Conservation (phyloP, 2,888 invertebrate species). For the Lepeophtheirus nordmannii region DNA sequence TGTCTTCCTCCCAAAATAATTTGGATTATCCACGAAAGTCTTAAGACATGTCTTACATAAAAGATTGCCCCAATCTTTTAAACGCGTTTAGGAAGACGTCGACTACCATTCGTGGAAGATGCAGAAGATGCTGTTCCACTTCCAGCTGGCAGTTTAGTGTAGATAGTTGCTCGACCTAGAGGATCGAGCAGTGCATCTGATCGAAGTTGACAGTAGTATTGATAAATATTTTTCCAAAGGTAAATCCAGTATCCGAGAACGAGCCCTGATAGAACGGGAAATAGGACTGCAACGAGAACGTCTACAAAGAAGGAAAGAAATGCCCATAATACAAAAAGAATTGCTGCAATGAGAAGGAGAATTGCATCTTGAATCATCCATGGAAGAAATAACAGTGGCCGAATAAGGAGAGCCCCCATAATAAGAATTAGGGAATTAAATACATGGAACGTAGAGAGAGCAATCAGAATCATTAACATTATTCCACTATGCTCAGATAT, state of each 20-base stretch:
- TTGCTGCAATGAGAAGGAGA: neutral
- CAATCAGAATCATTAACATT: slow-evolving; percentile 11
- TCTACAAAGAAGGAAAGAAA: slow-evolving; percentile 20
- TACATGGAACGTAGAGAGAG: slow-evolving; percentile 14
- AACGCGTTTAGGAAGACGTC: neutral
- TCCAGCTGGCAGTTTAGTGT: slow-evolving; percentile 1
- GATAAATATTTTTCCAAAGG: slow-evolving; percentile 17
- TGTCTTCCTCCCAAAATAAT: too few species aligned
- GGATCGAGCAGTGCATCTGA: neutral
- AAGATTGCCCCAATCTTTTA: neutral
- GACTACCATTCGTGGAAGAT: slow-evolving; percentile 1
- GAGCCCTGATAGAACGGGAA: slow-evolving; percentile 16
- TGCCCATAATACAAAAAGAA: slow-evolving; percentile 17
- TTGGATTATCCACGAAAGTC: too few species aligned
- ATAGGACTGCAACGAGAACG: slow-evolving; percentile 19
- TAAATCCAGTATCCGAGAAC: slow-evolving; percentile 18
- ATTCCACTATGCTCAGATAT: slow-evolving; percentile 12
- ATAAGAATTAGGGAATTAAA: slow-evolving; percentile 9
- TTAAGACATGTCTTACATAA: too few species aligned
- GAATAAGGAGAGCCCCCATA: slow-evolving; percentile 10
- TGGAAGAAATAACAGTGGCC: slow-evolving; percentile 4
- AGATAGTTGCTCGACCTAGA: neutral
- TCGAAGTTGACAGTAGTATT: neutral
- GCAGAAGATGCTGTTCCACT: slow-evolving; percentile 3
- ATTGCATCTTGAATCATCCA: slow-evolving; percentile 18